Evolutionary conservation across 2,113 vertebrate species (phyloP), one percentile per base, ranked within the genome.

Genomic region (Murina feae): DNA sequence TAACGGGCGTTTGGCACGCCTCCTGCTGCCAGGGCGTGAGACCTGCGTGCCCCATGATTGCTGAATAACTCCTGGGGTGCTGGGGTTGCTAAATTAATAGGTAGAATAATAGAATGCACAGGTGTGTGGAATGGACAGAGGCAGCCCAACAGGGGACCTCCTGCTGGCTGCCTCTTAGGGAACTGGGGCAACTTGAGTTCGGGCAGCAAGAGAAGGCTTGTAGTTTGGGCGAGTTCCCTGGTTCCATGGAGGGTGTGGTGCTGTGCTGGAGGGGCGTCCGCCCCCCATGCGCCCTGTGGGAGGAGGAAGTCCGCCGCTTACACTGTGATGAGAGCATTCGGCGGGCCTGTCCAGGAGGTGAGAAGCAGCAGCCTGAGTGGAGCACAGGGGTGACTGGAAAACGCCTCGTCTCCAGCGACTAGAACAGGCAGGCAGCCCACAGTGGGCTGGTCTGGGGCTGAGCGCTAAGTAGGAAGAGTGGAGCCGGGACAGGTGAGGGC

Each of bases 61-160:
- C 93, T 72, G 86, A 95, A 93, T 94, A 95, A 96, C 94, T 97
- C 96, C 93, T 17, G 5, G 79, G 86, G 91, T 39, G 30, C 94
- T 82, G 83, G 83, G 88, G 75, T 76, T 89, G 95, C 93, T 95
- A 95, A 96, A 93, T 97, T 87, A 96, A 95, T 96, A 94, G 95
- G 81, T 93, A 85, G 86, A 96, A 96, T 95, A 96, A 95, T 96
- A 86, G 92, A 94, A 32, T 30, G 81, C 65, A 84, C 25, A 74
- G 79, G 80, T 65, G 2, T 42, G 93, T 86, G 65, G 58, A 80
- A 89, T 95, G 89, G 89, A 94, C 89, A 89, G 91, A 92, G 90
- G 74, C 16, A 3, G 76, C 42, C 47, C 14, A 18, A n/a, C 39
- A 5, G 51, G 71, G 80, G 58, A 28, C 71, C 76, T 3, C n/a